A percentile compares a stretch with the other conserved stretches of the same genome.
Conservation (phyloP, 2,888 invertebrate genomes). For the Parochlus steinenii region DNA sequence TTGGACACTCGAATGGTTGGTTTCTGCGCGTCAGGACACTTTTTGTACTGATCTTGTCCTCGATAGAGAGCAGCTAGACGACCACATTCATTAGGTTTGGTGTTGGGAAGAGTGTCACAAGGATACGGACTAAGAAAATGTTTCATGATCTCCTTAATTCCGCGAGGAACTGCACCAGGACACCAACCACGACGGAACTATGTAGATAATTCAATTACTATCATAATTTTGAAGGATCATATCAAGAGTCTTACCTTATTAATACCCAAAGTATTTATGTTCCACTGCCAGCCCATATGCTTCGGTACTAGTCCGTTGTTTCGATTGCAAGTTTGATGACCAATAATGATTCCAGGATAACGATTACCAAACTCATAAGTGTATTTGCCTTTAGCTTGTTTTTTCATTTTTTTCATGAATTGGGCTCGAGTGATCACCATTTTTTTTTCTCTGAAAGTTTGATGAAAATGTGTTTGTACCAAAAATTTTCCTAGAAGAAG, state of each 20-base stretch:
- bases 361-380: slow-evolving; percentile 17
- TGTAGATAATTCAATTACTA: not conserved
- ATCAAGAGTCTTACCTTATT: slow-evolving; percentile 2
- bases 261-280: slow-evolving; percentile 18
- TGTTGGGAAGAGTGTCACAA: not conserved
- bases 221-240: not conserved
- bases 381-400: not conserved
- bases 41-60: no score
- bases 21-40: no score
- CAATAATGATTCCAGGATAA: slow-evolving; percentile 31
- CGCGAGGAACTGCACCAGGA: slow-evolving; percentile 25
- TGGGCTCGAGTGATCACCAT: not conserved
- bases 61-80: no score
- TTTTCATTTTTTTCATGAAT: not conserved
- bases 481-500: no score
- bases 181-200: slow-evolving; percentile 22
- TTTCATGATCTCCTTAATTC: slow-evolving; percentile 25
- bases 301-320: slow-evolving; percentile 35
- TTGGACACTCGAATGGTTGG: slow-evolving; percentile 47
- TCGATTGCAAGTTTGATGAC: slow-evolving; percentile 38
- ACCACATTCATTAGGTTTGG: no score
- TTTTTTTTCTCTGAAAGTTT: not conserved
- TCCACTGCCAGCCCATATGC: slow-evolving; percentile 56
- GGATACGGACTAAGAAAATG: not conserved
- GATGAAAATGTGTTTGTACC: not conserved